Base-by-base conservation (phyloP, 2,888 invertebrate species). In the Gastracanthus pulcherrimus region DNA sequence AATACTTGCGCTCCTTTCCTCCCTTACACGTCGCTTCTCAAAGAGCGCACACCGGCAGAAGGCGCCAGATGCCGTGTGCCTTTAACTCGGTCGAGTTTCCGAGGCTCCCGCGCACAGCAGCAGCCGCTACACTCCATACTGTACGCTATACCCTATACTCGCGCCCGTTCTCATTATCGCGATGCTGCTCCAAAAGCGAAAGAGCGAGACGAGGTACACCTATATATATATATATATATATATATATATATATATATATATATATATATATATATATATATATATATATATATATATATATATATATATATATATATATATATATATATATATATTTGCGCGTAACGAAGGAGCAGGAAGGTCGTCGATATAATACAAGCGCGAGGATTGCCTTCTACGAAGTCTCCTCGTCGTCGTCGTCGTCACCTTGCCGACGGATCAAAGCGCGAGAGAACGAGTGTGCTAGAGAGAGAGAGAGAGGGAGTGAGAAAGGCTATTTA, bases 81-180 rank as follows among this genome's bases (percentile, higher is more conserved):
- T 71, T 81, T 55, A 77, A 82, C 82, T 77, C 71, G 80, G 77
- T 74, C 76, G 76, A 80, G 36, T 82, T 77, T 80, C 74, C 76
- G 76, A 80, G 36, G 80, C 75, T 80, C 74, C 76, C 29, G 34
- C 3, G 34, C 34, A 41, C 9, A 48, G 41, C 11, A n/a, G 13
- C 16, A 3, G 13, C 34, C 34, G 9, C 16, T 16, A 16, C 29
- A 5, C 6, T 31, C 13, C 26, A 29, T 13, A 58, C 58, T 29
- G 58, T 19, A 11, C 62, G 34, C 31, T 13, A 45, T 45, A n/a
- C n/a, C n/a, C n/a, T n/a, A n/a, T 88, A 87, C 88, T 87, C 86
- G 86, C 88, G 89, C 87, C 88, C 87, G 88, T 90, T 90, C 90
- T 90, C 90, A 91, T 91, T 91, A 91, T 90, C 90, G 89, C 90